phyloP scores from a whole-genome alignment of 2,888 invertebrate genomes.

The Tetrapedia diversipes region DNA sequence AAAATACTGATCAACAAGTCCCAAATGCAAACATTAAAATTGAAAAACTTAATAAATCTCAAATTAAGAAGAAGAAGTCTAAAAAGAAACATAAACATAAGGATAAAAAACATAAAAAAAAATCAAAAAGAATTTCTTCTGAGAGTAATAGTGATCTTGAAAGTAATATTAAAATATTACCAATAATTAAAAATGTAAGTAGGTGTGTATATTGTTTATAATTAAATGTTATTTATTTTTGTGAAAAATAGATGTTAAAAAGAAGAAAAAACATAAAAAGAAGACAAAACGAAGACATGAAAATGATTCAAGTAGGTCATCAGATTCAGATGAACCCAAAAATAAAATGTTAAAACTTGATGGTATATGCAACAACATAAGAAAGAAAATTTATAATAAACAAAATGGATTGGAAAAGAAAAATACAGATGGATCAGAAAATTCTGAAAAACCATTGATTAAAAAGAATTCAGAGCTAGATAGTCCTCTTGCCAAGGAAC shows the following conservation, averaged over 20 bases:
- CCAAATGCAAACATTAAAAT: conserved; percentile 64
- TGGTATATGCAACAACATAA: not conserved
- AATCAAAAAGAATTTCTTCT: conserved; percentile 81
- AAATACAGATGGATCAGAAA: not conserved
- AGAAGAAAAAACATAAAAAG: conserved; percentile 79
- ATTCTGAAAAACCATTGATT: conserved; percentile 23
- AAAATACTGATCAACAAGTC: conserved; percentile 63
- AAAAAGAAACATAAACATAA: conserved; percentile 84
- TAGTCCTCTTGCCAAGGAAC: conserved; percentile 26
- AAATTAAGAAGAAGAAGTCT: conserved; percentile 71
- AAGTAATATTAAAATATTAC: conserved; percentile 69
- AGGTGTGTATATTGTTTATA: not conserved
- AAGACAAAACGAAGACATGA: conserved; percentile 78
- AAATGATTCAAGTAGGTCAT: conserved; percentile 70
- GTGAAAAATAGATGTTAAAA: conserved; percentile 68
- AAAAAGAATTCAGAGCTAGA: conserved; percentile 27
- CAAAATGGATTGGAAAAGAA: conserved; percentile 25
- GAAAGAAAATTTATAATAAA: conserved; percentile 25
- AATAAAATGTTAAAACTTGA: conserved; percentile 57
- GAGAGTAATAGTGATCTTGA: conserved; percentile 75
- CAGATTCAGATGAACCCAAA: conserved; percentile 69
- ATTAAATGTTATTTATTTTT: conserved; percentile 5
- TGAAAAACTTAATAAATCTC: conserved; percentile 62
- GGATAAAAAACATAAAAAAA: conserved; percentile 84
- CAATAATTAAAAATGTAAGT: conserved; percentile 14